phyloP scores from a whole-genome alignment of 1,140 invertebrate species.

The Drosophila pectinifera region DNA sequence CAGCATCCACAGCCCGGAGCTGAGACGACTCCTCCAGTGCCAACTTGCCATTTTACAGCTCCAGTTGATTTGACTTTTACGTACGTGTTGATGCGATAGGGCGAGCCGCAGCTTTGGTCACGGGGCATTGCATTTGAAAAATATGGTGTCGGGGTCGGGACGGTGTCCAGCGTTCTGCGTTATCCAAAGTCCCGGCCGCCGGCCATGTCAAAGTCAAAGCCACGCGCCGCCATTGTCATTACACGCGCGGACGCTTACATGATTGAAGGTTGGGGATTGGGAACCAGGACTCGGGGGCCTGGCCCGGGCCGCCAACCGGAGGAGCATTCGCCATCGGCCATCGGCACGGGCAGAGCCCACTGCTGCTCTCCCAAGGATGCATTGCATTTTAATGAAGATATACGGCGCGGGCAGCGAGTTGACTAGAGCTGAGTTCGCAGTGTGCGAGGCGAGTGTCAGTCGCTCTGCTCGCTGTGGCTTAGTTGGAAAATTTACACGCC shows the following conservation, averaged over 20 bases:
- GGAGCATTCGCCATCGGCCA: conserved; percentile 39
- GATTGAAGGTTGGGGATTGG: conserved; percentile 58
- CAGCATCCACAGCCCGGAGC: conserved; percentile 22
- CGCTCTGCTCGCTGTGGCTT: conserved; percentile 55
- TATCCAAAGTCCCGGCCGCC: conserved; percentile 34
- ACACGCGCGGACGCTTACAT: conserved; percentile 79
- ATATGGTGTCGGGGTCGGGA: conserved; percentile 35
- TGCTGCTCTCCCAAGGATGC: conserved; percentile 60
- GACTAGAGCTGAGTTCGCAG: conserved; percentile 25
- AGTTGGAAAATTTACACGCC: conserved; percentile 64
- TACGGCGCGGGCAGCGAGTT: conserved; percentile 46
- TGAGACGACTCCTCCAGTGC: conserved; percentile 3
- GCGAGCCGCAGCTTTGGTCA: conserved; percentile 60
- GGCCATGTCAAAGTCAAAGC: conserved; percentile 80
- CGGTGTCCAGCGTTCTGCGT: background rate
- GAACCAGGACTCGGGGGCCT: conserved; percentile 7
- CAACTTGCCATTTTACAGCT: conserved; percentile 40
- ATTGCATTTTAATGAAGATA: conserved; percentile 83
- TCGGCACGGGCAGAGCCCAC: conserved; percentile 17
- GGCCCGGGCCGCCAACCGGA: background rate
- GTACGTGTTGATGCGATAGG: conserved; percentile 67
- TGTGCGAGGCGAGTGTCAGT: conserved; percentile 35
- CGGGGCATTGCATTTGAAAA: conserved; percentile 62
- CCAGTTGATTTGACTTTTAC: conserved; percentile 73
- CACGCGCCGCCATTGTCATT: conserved; percentile 79